phyloP scores from a whole-genome alignment of 2,888 invertebrate species.

The Polylopha cassiicola region DNA sequence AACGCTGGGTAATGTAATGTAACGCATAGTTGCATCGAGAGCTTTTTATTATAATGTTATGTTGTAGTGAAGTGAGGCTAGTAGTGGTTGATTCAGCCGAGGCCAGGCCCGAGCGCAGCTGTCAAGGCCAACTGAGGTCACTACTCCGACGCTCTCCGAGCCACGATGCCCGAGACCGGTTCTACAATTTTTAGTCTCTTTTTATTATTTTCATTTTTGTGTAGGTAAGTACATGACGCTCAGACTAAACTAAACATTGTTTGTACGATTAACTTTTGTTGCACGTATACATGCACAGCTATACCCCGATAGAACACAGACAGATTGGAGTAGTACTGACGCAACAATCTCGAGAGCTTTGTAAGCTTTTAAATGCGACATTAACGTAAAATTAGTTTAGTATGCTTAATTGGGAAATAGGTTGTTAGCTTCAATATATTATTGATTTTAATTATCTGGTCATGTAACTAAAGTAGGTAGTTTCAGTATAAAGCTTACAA shows the following conservation, averaged over 20 bases:
- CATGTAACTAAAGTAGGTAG: no score
- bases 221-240: constrained; percentile 65
- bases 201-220: constrained; percentile 78
- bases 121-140: constrained; percentile 77
- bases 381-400: no score
- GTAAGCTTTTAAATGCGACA: no score
- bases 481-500: no score
- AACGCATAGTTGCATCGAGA: constrained; percentile 64
- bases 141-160: constrained; percentile 72
- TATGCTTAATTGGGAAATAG: no score
- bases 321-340: constrained; percentile 4
- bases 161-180: constrained; percentile 72
- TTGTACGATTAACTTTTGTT: constrained; percentile 73
- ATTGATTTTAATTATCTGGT: no score
- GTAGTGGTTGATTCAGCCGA: constrained; percentile 68
- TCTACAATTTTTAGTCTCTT: constrained; percentile 75
- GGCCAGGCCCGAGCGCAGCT: constrained; percentile 66
- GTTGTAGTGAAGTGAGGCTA: constrained; percentile 59
- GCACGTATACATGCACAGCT: constrained; percentile 41
- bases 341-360: no score
- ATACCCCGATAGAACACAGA: constrained; percentile 9
- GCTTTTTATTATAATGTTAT: constrained; percentile 55
- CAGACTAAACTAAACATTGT: constrained; percentile 71
- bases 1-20: constrained; percentile 43
- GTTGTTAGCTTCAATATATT: no score